Conservation (phyloP, 2,797 vertebrate species). For the Gambusia yucatana region DNA sequence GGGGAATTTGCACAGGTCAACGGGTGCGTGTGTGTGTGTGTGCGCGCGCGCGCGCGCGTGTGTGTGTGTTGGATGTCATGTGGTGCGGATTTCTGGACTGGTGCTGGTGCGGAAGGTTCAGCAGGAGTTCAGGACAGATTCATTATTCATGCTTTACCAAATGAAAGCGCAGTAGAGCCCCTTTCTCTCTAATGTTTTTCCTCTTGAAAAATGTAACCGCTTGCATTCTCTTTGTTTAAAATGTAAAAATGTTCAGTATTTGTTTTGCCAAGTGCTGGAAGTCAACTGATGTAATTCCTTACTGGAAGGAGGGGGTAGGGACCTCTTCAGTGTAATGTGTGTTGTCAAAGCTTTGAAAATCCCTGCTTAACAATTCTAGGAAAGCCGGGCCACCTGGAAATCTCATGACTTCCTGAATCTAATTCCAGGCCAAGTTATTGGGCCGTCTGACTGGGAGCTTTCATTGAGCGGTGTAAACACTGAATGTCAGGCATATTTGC, state of each 20-base stretch:
- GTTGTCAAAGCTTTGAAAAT: slow-evolving; percentile 68
- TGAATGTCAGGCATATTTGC: slow-evolving; percentile 69
- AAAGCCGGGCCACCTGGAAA: slow-evolving; percentile 79
- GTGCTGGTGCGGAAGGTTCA: slow-evolving; percentile 70
- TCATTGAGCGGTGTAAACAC: slow-evolving; percentile 66
- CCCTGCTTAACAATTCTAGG: slow-evolving; percentile 75
- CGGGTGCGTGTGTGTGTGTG: slow-evolving; percentile 46
- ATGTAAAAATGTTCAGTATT: slow-evolving; percentile 7
- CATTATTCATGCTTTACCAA: slow-evolving; percentile 75
- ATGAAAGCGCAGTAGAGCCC: slow-evolving; percentile 38
- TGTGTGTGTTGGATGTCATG: slow-evolving; percentile 56
- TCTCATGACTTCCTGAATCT: slow-evolving; percentile 80
- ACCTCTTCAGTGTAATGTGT: slow-evolving; percentile 56
- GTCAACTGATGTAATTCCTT: slow-evolving; percentile 41
- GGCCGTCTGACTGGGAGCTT: slow-evolving; percentile 77
- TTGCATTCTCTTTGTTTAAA: slow-evolving; percentile 15
- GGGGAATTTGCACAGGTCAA: slow-evolving; percentile 61
- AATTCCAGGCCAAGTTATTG: slow-evolving; percentile 71
- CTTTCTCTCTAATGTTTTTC: slow-evolving; percentile 7
- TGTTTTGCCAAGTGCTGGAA: slow-evolving; percentile 44
- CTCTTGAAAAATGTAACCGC: slow-evolving; percentile 28
- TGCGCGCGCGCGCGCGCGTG: no score
- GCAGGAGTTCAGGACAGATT: slow-evolving; percentile 73
- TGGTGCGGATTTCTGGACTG: slow-evolving; percentile 67
- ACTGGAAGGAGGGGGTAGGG: slow-evolving; percentile 20